Evolutionary conservation across 2,797 vertebrate species (phyloP).

Genomic region (Chrysocyon brachyurus): DNA sequence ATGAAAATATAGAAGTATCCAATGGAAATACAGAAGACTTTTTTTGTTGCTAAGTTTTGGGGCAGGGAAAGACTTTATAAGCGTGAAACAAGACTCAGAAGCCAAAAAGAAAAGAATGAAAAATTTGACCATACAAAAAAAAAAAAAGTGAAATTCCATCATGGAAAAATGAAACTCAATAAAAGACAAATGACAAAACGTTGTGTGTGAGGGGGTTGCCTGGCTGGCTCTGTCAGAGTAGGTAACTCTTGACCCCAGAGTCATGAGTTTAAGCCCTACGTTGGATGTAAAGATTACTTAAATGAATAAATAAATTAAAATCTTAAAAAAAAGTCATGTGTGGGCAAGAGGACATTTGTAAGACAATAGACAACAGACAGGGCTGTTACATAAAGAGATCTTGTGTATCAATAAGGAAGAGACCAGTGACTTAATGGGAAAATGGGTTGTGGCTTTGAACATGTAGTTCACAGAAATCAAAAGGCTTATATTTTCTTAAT

Average conservation of each 20-base stretch:
- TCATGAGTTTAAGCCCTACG: neutral
- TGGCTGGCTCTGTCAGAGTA: neutral
- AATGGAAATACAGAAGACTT: neutral
- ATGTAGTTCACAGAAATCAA: neutral
- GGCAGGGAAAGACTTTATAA: neutral
- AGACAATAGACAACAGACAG: neutral
- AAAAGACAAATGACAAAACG: neutral
- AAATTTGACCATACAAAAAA: neutral
- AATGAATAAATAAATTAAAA: neutral
- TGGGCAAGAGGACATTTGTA: neutral
- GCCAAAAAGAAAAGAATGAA: neutral
- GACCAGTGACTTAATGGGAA: neutral
- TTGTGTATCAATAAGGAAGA: neutral
- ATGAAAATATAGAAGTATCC: constrained; percentile 17
- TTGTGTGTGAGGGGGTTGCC: neutral
- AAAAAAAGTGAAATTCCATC: constrained; percentile 12
- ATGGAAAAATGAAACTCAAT: neutral
- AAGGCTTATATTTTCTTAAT: neutral
- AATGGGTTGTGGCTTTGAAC: neutral
- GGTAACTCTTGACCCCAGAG: neutral
- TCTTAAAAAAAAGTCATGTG: neutral
- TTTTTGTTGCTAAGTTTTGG: neutral
- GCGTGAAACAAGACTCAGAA: constrained; percentile 31
- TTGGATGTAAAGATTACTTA: neutral
- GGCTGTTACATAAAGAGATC: neutral